phyloP scores from a whole-genome alignment of 2,797 vertebrate genomes.

The Alcedo atthis region DNA sequence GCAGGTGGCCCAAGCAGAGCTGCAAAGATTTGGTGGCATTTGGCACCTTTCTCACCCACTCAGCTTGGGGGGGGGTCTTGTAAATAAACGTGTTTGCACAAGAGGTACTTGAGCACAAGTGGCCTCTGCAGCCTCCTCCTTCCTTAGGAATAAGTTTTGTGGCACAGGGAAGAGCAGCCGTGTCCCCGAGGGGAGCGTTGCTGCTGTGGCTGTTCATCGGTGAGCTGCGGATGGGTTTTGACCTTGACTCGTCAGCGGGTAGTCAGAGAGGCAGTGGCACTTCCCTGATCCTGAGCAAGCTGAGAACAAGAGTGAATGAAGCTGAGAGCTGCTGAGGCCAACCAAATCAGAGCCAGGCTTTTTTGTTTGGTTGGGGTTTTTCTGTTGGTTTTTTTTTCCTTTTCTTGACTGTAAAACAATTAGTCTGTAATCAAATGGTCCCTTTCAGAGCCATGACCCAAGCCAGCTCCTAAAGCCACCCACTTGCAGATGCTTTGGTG shows the following conservation, averaged over 20 bases:
- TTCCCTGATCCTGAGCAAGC: neutral
- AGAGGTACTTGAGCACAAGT: neutral
- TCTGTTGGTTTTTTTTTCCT: neutral
- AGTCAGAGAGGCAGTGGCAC: neutral
- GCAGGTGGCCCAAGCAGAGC: neutral
- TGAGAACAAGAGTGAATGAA: neutral
- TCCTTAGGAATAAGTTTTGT: neutral
- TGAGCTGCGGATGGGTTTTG: neutral
- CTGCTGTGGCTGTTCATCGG: neutral
- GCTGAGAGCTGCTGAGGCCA: neutral
- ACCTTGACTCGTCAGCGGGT: slow-evolving; percentile 14
- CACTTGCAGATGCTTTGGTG: slow-evolving; percentile 17
- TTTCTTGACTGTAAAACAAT: neutral
- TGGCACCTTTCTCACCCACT: fast-evolving
- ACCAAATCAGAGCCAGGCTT: neutral
- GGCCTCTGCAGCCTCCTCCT: neutral
- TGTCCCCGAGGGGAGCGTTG: neutral
- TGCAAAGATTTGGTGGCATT: neutral
- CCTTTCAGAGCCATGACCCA: neutral
- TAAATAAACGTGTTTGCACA: neutral
- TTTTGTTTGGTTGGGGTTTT: too few relatives aligned
- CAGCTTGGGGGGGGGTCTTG: neutral
- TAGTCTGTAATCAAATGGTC: neutral
- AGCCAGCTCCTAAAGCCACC: neutral
- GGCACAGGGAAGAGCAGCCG: fast-evolving